Base-by-base conservation (phyloP, 1,140 invertebrate genomes). In the Drosophila kohkoa region DNA sequence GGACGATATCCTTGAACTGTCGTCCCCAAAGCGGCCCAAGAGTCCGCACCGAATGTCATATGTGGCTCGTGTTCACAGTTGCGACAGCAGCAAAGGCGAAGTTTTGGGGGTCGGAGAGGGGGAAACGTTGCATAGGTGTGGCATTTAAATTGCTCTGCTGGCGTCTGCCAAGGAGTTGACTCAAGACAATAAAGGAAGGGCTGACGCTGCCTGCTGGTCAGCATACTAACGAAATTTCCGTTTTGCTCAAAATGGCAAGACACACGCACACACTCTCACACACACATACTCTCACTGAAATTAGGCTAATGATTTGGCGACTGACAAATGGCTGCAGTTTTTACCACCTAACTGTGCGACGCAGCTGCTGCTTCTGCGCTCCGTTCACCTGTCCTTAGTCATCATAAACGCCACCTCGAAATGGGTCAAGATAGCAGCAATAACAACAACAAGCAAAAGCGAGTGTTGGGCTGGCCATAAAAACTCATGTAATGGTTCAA, bases 311-410 rank as follows among this genome's bases (percentile, higher is more conserved):
- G 83, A 87, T 87, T 88, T 77, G 76, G 72, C 51, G 66, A 65
- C 82, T 88, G 74, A 87, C 83, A 87, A 83, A 87, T 87, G 77
- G 77, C 77, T 80, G 83, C 83, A 87, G 83, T 83, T 88, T 64
- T 77, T 41, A 41, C 32, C 54, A 57, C n/a, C 15, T 54, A 11
- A 48, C 4, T 30, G 28, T 15, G 25, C 28, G 15, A 8, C 46
- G 11, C 46, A 16, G 46, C 13, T 25, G 13, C 46, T 48, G 35
- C 35, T 38, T 16, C 13, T 5, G 41, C n/a, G 5, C 11, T 54
- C 66, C 77, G 46, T 8, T 16, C 46, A 43, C 67, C 77, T 72
- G 63, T 68, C 83, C 64, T 74, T 75, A 73, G 66, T 87, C 82
- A 82, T 77, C 75, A 78, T 73, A 55, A 57, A 41, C 20, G 13